Evolutionary conservation across 2,888 invertebrate species (phyloP).

Genomic region (Mesoligia furuncula): DNA sequence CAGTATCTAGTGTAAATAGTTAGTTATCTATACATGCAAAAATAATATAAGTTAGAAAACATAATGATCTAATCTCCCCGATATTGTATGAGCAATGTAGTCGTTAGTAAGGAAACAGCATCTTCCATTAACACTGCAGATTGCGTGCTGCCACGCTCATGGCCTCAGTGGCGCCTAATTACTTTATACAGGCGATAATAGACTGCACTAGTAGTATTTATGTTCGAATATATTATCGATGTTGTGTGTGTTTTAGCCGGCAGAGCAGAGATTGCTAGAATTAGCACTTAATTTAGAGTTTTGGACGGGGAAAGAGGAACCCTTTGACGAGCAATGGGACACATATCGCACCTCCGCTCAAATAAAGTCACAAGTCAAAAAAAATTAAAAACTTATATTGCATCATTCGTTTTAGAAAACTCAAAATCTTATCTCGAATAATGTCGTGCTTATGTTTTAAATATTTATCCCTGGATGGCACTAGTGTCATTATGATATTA

Average conservation of each 20-base stretch:
- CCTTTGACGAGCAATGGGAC: neutral
- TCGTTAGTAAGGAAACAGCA: slow-evolving; percentile 23
- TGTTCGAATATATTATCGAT: neutral
- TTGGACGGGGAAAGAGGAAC: neutral
- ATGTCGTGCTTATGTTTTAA: too few relatives aligned
- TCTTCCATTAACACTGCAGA: slow-evolving; percentile 25
- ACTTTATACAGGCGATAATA: slow-evolving; percentile 6
- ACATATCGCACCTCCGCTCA: too few relatives aligned
- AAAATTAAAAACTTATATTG: too few relatives aligned
- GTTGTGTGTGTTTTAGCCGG: too few relatives aligned
- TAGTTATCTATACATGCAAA: too few relatives aligned
- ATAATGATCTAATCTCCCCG: slow-evolving; percentile 1
- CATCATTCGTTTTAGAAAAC: too few relatives aligned
- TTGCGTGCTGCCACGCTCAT: slow-evolving; percentile 12
- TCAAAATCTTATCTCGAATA: too few relatives aligned
- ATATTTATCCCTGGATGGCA: too few relatives aligned
- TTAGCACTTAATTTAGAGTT: neutral
- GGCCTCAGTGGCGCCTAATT: slow-evolving; percentile 10
- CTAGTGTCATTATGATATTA: too few relatives aligned
- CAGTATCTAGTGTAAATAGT: too few relatives aligned
- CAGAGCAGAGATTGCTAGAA: neutral
- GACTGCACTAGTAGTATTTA: neutral
- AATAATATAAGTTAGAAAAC: neutral
- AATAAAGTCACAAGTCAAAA: too few relatives aligned
- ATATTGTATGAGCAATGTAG: neutral